phyloP scores from a whole-genome alignment of 2,797 vertebrate genomes.

The Bradypodion ventrale region DNA sequence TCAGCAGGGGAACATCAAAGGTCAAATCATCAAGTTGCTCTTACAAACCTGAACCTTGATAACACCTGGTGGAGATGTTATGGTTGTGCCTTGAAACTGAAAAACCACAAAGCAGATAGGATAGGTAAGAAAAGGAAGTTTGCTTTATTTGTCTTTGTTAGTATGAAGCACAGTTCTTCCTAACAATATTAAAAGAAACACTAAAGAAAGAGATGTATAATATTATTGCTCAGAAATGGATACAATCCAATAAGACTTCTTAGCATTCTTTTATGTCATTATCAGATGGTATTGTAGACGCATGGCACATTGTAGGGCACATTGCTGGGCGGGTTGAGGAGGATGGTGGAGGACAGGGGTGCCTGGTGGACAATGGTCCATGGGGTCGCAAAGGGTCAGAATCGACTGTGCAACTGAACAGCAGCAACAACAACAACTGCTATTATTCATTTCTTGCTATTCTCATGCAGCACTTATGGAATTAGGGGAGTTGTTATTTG shows the following conservation, averaged over 20 bases:
- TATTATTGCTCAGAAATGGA: neutral
- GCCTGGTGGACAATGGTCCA: no score
- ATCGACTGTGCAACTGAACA: no score
- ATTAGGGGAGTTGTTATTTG: neutral
- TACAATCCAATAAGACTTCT: neutral
- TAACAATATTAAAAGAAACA: neutral
- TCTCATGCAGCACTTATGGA: neutral
- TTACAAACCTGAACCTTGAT: constrained; percentile 58
- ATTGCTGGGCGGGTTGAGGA: no score
- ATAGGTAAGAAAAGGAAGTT: constrained; percentile 14
- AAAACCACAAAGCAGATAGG: constrained; percentile 33
- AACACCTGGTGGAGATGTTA: constrained; percentile 52
- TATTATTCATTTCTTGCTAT: neutral
- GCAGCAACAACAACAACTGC: no score
- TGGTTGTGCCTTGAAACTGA: constrained; percentile 49
- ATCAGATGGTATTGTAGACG: no score
- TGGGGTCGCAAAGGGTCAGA: no score
- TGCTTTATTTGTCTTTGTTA: constrained; percentile 9
- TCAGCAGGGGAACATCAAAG: constrained; percentile 51
- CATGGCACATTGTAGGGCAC: no score
- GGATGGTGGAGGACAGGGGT: no score
- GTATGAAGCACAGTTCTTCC: constrained; percentile 12
- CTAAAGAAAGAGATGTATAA: neutral
- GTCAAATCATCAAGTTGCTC: constrained; percentile 58
- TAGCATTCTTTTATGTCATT: neutral